Percentiles rank a stretch among this genome's conserved stretches.
Conservation (phyloP, 2,797 vertebrate genomes). For the Danio choprae region DNA sequence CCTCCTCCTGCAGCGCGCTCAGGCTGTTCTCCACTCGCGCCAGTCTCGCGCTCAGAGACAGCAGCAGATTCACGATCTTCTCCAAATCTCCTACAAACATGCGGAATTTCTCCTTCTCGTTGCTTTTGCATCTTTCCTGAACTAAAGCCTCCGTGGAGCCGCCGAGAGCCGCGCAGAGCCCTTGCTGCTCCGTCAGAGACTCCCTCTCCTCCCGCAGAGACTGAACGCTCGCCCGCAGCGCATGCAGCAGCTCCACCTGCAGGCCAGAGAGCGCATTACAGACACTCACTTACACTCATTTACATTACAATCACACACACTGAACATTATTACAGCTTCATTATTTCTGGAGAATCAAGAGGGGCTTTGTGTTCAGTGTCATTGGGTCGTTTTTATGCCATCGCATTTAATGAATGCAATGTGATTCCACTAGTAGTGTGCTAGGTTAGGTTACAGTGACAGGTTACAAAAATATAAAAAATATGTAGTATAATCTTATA, state of each 20-base stretch:
- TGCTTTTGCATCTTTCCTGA: slow-evolving; percentile 85
- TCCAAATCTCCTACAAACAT: slow-evolving; percentile 96
- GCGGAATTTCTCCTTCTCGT: slow-evolving; percentile 93
- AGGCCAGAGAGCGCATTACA: background rate
- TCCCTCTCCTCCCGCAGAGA: slow-evolving; percentile 85
- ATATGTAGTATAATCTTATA: no score
- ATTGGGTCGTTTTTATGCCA: background rate
- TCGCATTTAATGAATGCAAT: background rate
- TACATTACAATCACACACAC: no score
- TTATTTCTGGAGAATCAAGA: no score
- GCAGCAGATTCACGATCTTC: slow-evolving; percentile 94
- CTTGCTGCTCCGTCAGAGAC: slow-evolving; percentile 81
- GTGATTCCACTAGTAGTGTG: background rate
- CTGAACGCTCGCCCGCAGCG: slow-evolving; percentile 81
- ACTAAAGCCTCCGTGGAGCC: slow-evolving; percentile 82
- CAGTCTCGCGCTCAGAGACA: slow-evolving; percentile 91
- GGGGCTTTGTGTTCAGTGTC: background rate
- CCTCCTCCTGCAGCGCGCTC: slow-evolving; percentile 69
- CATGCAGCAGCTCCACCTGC: slow-evolving; percentile 88
- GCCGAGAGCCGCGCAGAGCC: slow-evolving; percentile 80
- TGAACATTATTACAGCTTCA: background rate
- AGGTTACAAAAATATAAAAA: no score
- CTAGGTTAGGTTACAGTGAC: background rate
- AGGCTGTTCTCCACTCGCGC: slow-evolving; percentile 88
- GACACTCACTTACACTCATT: no score